phyloP scores from a whole-genome alignment of 2,888 invertebrate species.

The Tortrix viridana region DNA sequence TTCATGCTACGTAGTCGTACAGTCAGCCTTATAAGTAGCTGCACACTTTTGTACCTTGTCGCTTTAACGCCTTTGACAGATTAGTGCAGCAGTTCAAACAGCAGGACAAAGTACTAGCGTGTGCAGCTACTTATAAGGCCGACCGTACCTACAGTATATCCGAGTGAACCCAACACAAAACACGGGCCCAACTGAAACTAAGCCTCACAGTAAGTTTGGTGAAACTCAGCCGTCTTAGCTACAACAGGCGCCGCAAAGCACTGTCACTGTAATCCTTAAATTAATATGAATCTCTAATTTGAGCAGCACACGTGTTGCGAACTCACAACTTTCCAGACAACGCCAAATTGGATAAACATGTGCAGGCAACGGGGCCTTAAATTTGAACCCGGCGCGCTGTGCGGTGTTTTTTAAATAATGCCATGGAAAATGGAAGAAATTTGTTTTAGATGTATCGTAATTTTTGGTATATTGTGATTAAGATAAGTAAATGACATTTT shows the following conservation, averaged over 20 bases:
- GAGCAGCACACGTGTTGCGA: constrained; percentile 80
- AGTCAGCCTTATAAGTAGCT: too few species aligned
- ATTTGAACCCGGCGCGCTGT: constrained; percentile 19
- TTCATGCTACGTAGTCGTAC: too few species aligned
- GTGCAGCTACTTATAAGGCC: too few species aligned
- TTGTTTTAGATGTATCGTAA: too few species aligned
- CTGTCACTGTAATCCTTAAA: constrained; percentile 73
- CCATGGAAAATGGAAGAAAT: too few species aligned
- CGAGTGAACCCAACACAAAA: neutral
- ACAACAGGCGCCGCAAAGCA: constrained; percentile 57
- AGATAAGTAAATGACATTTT: too few species aligned
- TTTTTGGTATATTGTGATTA: too few species aligned
- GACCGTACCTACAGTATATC: neutral
- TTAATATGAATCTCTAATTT: constrained; percentile 84
- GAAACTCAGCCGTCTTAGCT: constrained; percentile 60
- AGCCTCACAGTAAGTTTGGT: constrained; percentile 49
- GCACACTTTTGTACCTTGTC: too few species aligned
- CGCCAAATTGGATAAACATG: constrained; percentile 83
- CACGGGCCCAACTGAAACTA: constrained; percentile 38
- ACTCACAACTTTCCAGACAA: constrained; percentile 82
- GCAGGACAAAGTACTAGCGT: too few species aligned
- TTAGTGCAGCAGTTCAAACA: too few species aligned
- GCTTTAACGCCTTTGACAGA: too few species aligned
- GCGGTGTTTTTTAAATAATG: neutral
- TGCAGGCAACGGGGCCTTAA: constrained; percentile 50